Percentiles rank a stretch among this genome's conserved stretches.
These are phyloP conservation scores for Tenthredo amoena DNA, from an alignment of 2,888 invertebrate genomes.

Conservation along the genomic window DNA sequence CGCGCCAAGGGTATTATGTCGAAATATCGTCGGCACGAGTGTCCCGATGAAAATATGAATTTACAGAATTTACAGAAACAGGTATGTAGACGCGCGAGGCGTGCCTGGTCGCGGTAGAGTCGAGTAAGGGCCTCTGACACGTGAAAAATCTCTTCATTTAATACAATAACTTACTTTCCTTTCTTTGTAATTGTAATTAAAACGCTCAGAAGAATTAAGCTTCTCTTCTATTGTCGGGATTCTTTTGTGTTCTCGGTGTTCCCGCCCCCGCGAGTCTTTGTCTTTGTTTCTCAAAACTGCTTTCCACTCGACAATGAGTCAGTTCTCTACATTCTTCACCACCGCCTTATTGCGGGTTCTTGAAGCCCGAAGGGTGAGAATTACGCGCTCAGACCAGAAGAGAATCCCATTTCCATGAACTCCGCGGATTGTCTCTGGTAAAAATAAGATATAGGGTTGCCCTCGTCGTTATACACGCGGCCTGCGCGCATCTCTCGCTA, in stretches of 20 bases:
- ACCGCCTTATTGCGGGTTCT: conserved; percentile 2
- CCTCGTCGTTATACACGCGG: neutral
- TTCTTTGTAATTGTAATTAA: conserved; percentile 22
- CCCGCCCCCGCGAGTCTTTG: neutral
- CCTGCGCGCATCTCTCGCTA: neutral
- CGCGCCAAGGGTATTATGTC: neutral
- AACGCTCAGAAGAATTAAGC: conserved; percentile 35
- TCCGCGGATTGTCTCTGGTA: neutral
- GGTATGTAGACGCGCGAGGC: neutral
- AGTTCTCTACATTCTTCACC: conserved; percentile 33
- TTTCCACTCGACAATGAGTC: conserved; percentile 30
- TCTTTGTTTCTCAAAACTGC: conserved; percentile 40
- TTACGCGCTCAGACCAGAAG: neutral
- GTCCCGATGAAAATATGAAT: neutral
- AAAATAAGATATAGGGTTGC: conserved; percentile 25
- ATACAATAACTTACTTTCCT: conserved; percentile 3
- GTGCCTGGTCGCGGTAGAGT: neutral
- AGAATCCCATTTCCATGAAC: conserved; percentile 14
- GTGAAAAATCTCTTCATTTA: conserved; percentile 3
- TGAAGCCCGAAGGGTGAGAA: neutral
- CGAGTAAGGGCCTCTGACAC: neutral
- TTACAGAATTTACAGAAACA: neutral
- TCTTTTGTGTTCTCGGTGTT: conserved; percentile 11
- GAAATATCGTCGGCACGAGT: neutral
- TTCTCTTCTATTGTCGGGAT: conserved; percentile 16